Evolutionary conservation across 1,140 invertebrate genomes (phyloP), one percentile per base, ranked within the genome.

Genomic region (Maconellicoccus hirsutus): DNA sequence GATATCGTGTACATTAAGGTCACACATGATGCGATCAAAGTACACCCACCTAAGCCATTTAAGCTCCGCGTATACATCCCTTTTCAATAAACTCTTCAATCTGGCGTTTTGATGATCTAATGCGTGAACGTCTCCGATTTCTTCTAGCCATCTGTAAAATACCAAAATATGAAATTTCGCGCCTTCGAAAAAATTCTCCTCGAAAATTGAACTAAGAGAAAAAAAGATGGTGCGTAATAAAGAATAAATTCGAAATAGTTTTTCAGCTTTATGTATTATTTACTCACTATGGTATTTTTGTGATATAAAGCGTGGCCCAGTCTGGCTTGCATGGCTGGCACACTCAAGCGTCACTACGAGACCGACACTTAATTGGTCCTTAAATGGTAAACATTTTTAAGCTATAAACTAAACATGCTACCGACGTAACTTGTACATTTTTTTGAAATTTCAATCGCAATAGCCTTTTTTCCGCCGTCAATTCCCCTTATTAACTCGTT

Each of bases 31-130:
- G 29, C 4, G 4, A 33, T 12, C 29, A 12, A 12, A 33, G 4
- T 33, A 3, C 12, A 26, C 71, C 77, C 72, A 81, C 81, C 75
- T 80, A 59, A 81, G 78, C 81, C 81, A 82, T 3, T 76, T 73
- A 0, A 79, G 73, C 72, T 82, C 72, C 22, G 7, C 59, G 21
- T 70, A 70, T 19, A 72, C 59, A 59, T 72, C 72, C 19, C 38
- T 33, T 22, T 25, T 52, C n/a, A 72, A 22, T 25, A 70, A 70
- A 21, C 26, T 72, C 29, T 72, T 70, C 66, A 72, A 27, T 70
- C 38, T 66, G 21, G 8, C 21, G 23, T 71, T 71, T 8, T 66
- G 3, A 23, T 6, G 16, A 6, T 66, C 10, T 25, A 66, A 19
- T 10, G 61, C 25, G 19, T 66, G 21, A 22, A 66, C 61, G 22